Percentiles rank a stretch among this genome's conserved stretches.
Evolutionary conservation across 2,113 vertebrate genomes (phyloP).

Genomic region (Pseudonaja textilis): DNA sequence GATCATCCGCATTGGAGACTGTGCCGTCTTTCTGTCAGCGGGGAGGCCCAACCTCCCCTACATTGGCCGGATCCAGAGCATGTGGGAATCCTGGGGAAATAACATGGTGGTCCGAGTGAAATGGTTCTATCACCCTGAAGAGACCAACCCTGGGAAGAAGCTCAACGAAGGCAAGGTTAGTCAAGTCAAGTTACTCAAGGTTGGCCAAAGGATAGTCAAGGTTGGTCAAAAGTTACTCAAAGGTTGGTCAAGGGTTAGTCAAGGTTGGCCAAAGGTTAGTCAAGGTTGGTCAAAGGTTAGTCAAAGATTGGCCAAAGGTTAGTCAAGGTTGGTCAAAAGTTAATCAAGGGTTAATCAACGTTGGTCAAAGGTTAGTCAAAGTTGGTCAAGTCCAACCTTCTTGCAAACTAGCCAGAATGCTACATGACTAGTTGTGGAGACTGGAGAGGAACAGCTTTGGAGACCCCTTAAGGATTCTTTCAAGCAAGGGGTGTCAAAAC

Average conservation of each 20-base stretch:
- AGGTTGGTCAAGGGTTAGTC: not conserved
- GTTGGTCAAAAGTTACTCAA: not conserved
- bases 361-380: too few relatives aligned
- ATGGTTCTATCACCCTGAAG: conserved; percentile 98
- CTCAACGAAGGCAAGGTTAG: conserved; percentile 92
- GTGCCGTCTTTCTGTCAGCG: conserved; percentile 92
- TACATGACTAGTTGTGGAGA: not conserved
- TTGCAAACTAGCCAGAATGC: not conserved
- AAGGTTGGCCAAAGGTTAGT: not conserved
- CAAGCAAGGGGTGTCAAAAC: not conserved
- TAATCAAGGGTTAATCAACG: too few relatives aligned
- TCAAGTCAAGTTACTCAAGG: not conserved
- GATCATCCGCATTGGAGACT: conserved; percentile 97
- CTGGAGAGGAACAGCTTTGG: not conserved
- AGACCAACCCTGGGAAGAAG: conserved; percentile 96
- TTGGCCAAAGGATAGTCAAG: not conserved
- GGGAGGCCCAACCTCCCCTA: conserved; percentile 97
- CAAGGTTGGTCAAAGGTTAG: too few relatives aligned
- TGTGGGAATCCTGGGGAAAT: conserved; percentile 99
- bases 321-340: too few relatives aligned
- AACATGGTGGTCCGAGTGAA: conserved; percentile 99
- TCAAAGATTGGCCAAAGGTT: not conserved
- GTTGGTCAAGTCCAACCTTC: not conserved
- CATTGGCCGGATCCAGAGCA: conserved; percentile 97
- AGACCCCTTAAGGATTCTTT: not conserved